Percentiles rank a stretch among this genome's conserved stretches.
These are phyloP conservation scores for Atrichornis clamosus DNA, from an alignment of 2,113 vertebrate genomes.

Conservation along the genomic window DNA sequence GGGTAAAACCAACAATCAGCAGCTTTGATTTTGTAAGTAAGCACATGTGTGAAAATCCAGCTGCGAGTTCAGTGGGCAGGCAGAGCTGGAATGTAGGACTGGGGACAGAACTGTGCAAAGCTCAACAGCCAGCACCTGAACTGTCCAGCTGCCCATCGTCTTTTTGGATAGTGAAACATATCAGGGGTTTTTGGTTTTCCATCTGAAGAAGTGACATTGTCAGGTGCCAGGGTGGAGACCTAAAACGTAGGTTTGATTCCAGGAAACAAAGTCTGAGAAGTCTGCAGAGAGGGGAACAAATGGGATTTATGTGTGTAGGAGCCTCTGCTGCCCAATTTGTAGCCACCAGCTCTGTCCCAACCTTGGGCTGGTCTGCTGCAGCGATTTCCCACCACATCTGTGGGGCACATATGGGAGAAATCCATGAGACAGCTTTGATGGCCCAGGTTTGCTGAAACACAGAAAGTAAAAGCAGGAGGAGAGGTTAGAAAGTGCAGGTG, in stretches of 20 bases:
- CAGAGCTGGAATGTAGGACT: too few relatives aligned
- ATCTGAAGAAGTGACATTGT: not conserved
- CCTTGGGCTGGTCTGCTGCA: not conserved
- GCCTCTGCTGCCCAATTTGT: not conserved
- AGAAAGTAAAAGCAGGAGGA: not conserved
- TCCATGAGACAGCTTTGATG: not conserved
- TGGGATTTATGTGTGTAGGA: not conserved
- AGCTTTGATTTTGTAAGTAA: not conserved
- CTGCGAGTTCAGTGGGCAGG: not conserved
- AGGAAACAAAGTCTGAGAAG: not conserved
- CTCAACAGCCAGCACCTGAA: not conserved
- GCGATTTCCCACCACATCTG: not conserved
- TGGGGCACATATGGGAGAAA: not conserved
- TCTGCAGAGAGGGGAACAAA: not conserved
- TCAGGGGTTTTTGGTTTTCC: accelerated
- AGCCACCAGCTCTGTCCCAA: not conserved
- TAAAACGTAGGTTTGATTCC: not conserved
- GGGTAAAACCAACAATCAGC: not conserved
- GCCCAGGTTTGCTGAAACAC: not conserved
- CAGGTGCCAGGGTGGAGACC: not conserved
- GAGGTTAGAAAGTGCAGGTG: not conserved
- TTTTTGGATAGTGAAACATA: not conserved
- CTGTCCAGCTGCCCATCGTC: not conserved
- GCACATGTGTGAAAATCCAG: not conserved
- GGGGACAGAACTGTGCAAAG: not conserved